These are phyloP conservation scores for Chalcosyrphus nemorum DNA, from an alignment of 2,888 invertebrate genomes.

Conservation along the genomic window DNA sequence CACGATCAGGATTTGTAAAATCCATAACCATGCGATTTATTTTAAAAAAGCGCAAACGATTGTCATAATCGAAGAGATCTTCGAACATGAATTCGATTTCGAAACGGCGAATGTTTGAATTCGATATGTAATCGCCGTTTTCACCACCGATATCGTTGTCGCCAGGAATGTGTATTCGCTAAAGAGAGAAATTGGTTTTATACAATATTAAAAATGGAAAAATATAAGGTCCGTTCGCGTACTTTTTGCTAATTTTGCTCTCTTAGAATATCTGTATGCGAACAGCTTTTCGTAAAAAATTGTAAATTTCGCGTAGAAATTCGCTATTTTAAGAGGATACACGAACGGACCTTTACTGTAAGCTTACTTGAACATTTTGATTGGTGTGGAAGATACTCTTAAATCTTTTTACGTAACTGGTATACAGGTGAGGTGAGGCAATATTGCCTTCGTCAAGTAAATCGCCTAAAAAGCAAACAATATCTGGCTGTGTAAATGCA, in stretches of 20 bases:
- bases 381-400: conserved; percentile 83
- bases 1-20: conserved; percentile 84
- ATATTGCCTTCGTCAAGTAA: conserved; percentile 96
- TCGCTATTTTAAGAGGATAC: no score
- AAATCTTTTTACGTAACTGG: conserved; percentile 89
- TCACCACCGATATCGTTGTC: conserved; percentile 99
- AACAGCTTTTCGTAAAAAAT: no score
- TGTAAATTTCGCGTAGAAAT: no score
- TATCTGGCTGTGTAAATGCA: conserved; percentile 89
- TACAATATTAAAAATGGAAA: no score
- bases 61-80: conserved; percentile 84
- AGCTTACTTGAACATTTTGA: conserved; percentile 77
- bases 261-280: no score
- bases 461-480: conserved; percentile 95
- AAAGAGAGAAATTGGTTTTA: no score
- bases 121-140: conserved; percentile 86
- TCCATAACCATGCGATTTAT: conserved; percentile 87
- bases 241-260: no score
- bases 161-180: conserved; percentile 94
- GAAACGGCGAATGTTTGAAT: conserved; percentile 88
- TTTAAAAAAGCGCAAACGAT: conserved; percentile 87
- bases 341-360: no score
- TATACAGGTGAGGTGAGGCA: conserved; percentile 87
- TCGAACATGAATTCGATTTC: conserved; percentile 89
- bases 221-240: no score